These are phyloP conservation scores for Grapholita molesta DNA, from an alignment of 1,140 invertebrate genomes.

Conservation along the genomic window DNA sequence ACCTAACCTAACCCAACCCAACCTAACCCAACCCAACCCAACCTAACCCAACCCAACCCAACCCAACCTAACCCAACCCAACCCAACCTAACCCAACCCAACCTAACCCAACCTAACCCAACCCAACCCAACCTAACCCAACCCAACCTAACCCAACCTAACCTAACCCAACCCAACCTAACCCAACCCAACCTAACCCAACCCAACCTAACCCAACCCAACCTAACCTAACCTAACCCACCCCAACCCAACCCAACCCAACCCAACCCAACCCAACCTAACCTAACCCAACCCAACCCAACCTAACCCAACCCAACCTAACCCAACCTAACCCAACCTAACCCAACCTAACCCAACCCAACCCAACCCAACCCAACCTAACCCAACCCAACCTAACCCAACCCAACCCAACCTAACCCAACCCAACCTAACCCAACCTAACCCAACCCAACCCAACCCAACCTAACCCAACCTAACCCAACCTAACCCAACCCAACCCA, in stretches of 20 bases:
- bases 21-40: conserved; percentile 37
- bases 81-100: too few species aligned
- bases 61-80: too few species aligned
- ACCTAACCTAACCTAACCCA: too few species aligned
- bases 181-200: too few species aligned
- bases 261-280: too few species aligned
- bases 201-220: conserved; percentile 15
- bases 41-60: too few species aligned
- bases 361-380: conserved; percentile 20
- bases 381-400: conserved; percentile 18
- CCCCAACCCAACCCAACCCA: too few species aligned
- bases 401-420: conserved; percentile 19
- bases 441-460: too few species aligned
- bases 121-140: too few species aligned
- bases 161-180: neutral
- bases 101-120: too few species aligned
- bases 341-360: conserved; percentile 18
- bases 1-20: too few species aligned
- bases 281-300: conserved; percentile 3
- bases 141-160: conserved; percentile 11
- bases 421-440: conserved; percentile 18
- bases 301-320: conserved; percentile 11
- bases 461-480: conserved; percentile 19
- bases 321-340: conserved; percentile 19
- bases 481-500: conserved; percentile 19